phyloP scores from a whole-genome alignment of 2,113 vertebrate species.

The Atrichornis clamosus region DNA sequence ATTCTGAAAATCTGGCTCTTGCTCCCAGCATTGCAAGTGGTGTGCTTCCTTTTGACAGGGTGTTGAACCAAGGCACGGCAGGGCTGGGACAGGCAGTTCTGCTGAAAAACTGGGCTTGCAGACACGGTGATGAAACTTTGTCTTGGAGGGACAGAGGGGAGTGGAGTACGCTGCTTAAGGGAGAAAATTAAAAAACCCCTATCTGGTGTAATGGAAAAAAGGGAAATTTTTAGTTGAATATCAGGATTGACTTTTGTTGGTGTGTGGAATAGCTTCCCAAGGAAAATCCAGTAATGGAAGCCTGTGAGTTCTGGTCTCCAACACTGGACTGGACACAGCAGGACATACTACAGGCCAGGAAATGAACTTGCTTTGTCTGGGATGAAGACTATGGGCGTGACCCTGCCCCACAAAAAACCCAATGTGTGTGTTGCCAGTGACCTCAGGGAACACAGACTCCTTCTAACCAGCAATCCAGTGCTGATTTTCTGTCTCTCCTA shows the following conservation, averaged over 20 bases:
- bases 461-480: neutral
- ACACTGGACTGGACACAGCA: neutral
- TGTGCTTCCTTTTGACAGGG: neutral
- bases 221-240: neutral
- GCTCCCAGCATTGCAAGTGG: neutral
- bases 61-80: neutral
- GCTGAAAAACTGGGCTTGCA: neutral
- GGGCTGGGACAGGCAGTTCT: neutral
- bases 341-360: neutral
- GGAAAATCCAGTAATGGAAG: neutral
- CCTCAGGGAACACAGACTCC: neutral
- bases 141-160: neutral
- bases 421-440: neutral
- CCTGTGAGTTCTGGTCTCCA: neutral
- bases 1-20: neutral
- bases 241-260: neutral
- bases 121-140: neutral
- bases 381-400: neutral
- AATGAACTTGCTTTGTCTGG: neutral
- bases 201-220: neutral
- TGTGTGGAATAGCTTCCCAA: neutral
- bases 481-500: neutral
- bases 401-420: neutral
- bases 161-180: neutral
- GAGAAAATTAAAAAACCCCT: neutral